phyloP scores from a whole-genome alignment of 2,113 vertebrate species.

The Origma solitaria region DNA sequence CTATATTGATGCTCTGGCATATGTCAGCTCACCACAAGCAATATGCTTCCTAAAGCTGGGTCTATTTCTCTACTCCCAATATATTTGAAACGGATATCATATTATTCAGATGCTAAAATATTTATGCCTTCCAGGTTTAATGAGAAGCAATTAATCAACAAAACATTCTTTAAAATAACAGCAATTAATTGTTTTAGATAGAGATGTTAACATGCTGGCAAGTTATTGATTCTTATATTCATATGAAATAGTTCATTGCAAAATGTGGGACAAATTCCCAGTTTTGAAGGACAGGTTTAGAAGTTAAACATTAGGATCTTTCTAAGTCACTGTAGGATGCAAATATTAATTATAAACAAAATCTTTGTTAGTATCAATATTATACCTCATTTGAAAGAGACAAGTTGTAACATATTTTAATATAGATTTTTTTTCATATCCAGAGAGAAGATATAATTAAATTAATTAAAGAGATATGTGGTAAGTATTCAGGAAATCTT shows the following conservation, averaged over 20 bases:
- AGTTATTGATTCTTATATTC: not conserved
- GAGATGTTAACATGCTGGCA: not conserved
- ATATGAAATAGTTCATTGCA: not conserved
- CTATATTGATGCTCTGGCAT: not conserved
- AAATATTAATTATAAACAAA: not conserved
- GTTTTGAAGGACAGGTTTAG: not conserved
- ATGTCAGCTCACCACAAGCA: not conserved
- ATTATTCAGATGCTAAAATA: not conserved
- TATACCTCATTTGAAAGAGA: not conserved
- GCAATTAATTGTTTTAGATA: not conserved
- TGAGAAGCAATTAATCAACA: not conserved
- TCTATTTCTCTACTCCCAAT: not conserved
- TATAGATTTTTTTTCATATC: conserved; percentile 19
- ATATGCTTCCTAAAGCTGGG: fast-evolving
- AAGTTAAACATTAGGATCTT: not conserved
- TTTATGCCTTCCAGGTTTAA: not conserved
- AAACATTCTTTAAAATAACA: not conserved
- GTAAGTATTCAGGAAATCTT: conserved; percentile 69
- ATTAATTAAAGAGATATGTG: conserved; percentile 89
- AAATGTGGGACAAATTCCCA: not conserved
- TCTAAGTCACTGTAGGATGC: not conserved
- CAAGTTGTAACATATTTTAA: not conserved
- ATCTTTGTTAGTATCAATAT: not conserved
- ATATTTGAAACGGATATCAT: not conserved
- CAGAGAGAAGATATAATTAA: conserved; percentile 89